Evolutionary conservation across 2,888 invertebrate species (phyloP).

Genomic region (Drosophila seclusa): DNA sequence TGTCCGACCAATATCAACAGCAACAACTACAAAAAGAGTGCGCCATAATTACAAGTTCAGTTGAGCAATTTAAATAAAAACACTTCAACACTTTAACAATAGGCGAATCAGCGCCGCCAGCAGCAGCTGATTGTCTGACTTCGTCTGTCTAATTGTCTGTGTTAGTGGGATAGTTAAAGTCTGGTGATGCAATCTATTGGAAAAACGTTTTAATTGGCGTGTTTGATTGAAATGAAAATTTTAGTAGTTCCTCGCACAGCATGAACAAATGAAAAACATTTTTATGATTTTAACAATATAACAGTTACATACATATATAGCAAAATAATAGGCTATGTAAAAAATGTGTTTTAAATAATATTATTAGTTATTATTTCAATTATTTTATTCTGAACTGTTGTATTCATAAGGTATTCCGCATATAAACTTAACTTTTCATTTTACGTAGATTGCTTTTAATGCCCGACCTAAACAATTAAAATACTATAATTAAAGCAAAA

Average conservation of each 20-base stretch:
- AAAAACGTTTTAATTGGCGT: constrained; percentile 58
- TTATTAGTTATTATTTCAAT: neutral
- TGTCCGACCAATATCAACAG: constrained; percentile 35
- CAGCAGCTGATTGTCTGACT: constrained; percentile 43
- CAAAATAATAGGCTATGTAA: neutral
- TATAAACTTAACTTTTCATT: constrained; percentile 13
- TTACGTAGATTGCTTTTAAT: constrained; percentile 19
- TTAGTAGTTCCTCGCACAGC: constrained; percentile 37
- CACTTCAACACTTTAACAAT: constrained; percentile 78
- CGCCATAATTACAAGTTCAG: constrained; percentile 78
- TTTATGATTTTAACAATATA: neutral
- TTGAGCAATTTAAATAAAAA: constrained; percentile 78
- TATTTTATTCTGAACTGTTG: neutral
- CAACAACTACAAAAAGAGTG: constrained; percentile 34
- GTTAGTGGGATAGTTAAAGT: constrained; percentile 34
- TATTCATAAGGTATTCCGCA: neutral
- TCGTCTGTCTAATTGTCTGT: constrained; percentile 22
- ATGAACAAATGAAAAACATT: constrained; percentile 12
- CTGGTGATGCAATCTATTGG: constrained; percentile 74
- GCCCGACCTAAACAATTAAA: constrained; percentile 34
- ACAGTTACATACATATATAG: neutral
- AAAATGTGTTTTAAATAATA: neutral
- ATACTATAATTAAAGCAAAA: constrained; percentile 44
- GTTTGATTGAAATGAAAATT: constrained; percentile 35
- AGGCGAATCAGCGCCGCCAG: constrained; percentile 47